A percentile compares a stretch with the other conserved stretches of the same genome.
phyloP scores from a whole-genome alignment of 2,888 invertebrate species.

The Caenorhabditis japonica region DNA sequence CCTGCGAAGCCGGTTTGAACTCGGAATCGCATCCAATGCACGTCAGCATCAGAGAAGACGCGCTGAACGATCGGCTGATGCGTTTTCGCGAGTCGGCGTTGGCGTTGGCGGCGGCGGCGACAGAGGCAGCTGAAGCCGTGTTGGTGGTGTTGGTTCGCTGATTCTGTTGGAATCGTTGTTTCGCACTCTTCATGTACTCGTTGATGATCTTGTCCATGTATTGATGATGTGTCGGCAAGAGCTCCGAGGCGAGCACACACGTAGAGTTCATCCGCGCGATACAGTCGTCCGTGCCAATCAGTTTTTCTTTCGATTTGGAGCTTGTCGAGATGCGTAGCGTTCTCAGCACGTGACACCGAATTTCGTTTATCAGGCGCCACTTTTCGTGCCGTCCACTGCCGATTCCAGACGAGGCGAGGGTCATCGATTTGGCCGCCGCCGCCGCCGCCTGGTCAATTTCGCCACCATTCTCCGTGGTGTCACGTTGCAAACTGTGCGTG shows the following conservation, averaged over 20 bases:
- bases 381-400: conserved; percentile 53
- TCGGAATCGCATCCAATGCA: conserved; percentile 71
- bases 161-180: conserved; percentile 62
- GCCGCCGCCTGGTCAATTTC: neutral
- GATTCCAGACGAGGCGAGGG: conserved; percentile 49
- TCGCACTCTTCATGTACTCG: conserved; percentile 72
- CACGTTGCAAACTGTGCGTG: no score
- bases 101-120: no score
- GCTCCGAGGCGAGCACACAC: conserved; percentile 69
- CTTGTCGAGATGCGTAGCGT: conserved; percentile 53
- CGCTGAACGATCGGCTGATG: conserved; percentile 73
- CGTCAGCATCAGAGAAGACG: conserved; percentile 69
- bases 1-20: conserved; percentile 69
- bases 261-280: conserved; percentile 66
- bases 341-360: conserved; percentile 57
- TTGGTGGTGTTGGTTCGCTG: no score
- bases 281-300: conserved; percentile 61
- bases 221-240: conserved; percentile 70
- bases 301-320: conserved; percentile 52
- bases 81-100: conserved; percentile 62
- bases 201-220: conserved; percentile 73
- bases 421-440: conserved; percentile 15
- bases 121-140: no score
- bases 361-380: conserved; percentile 63
- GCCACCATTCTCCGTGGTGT: neutral